Evolutionary conservation across 2,888 invertebrate genomes (phyloP), one percentile per base, ranked within the genome.

Genomic region (Podotricha telesiphe): DNA sequence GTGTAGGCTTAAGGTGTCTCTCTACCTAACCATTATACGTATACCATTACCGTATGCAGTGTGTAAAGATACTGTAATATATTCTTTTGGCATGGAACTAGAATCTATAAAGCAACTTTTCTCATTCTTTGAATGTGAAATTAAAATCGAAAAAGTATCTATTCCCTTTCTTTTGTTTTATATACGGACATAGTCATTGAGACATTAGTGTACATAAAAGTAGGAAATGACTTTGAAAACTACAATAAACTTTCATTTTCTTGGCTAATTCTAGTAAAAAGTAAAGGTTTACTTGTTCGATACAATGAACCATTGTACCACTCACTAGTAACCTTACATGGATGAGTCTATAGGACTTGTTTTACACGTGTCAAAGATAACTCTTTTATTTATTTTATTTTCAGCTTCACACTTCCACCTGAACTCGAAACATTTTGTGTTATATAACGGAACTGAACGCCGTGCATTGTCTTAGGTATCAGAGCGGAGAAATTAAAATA

Each of bases 271-370:
- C 15, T 19, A 67, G 48, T 53, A 72, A 74, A 70, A 71, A 66
- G 50, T 48, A 59, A 70, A 70, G 68, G 66, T 67, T 67, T 48
- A 67, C 47, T 50, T 71, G 69, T 70, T 70, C 58, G 65, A 70
- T 68, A 79, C 79, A 79, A 79, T 79, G 74, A 70, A n/a, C 76
- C 74, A 83, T 83, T 83, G 83, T 83, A 70, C 66, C 58, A 47
- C 37, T 66, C 73, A 70, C 47, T 73, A 62, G 70, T 69, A 71
- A 67, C 71, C 67, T 73, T 72, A 45, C 7, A 37, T 19, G 51
- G 53, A 19, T 45, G 22, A 62, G 47, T 37, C 6, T 17, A 2
- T 15, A 37, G 28, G 6, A 19, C 17, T 19, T 55, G 34, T 17
- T 34, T 17, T 55, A 17, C 6, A 17, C 11, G 10, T 34, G 28